A percentile compares a stretch with the other conserved stretches of the same genome.
Evolutionary conservation across 2,797 vertebrate genomes (phyloP).

Genomic region (Schizopygopsis malacanthus): DNA sequence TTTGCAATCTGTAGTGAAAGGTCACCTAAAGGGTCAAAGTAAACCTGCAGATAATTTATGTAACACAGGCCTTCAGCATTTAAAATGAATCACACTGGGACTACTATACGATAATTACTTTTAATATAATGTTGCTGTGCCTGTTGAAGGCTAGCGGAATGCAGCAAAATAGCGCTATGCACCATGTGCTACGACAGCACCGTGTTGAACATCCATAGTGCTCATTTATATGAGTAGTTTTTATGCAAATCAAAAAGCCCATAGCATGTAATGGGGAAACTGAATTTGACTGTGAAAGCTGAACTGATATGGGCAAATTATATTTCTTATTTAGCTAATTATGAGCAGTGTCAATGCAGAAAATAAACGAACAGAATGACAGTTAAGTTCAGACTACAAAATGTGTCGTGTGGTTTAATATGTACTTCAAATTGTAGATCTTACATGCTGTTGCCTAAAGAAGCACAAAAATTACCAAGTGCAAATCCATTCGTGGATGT

Average conservation of each 20-base stretch:
- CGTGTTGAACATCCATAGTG: slow-evolving; percentile 29
- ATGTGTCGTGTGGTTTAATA: slow-evolving; percentile 15
- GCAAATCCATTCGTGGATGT: slow-evolving; percentile 9
- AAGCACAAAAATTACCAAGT: slow-evolving; percentile 47
- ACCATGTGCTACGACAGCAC: slow-evolving; percentile 38
- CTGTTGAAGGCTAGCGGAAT: slow-evolving; percentile 14
- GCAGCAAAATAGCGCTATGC: slow-evolving; percentile 31
- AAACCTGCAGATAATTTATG: slow-evolving; percentile 7
- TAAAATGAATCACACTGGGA: slow-evolving; percentile 5
- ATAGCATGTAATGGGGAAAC: slow-evolving; percentile 28
- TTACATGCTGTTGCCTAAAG: slow-evolving; percentile 25
- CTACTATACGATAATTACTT: slow-evolving; percentile 28
- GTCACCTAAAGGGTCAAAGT: neutral
- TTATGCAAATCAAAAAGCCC: slow-evolving; percentile 41
- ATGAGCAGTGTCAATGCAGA: neutral
- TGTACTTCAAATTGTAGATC: slow-evolving; percentile 33
- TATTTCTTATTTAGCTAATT: slow-evolving; percentile 39
- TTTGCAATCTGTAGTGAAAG: slow-evolving; percentile 18
- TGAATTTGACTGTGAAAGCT: slow-evolving; percentile 28
- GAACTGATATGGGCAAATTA: slow-evolving; percentile 20
- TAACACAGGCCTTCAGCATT: slow-evolving; percentile 17
- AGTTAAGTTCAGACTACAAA: neutral
- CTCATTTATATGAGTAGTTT: slow-evolving; percentile 42
- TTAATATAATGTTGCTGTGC: slow-evolving; percentile 7
- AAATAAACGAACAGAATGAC: neutral